Percentiles rank a stretch among this genome's conserved stretches.
Conservation (phyloP, 2,888 invertebrate species). For the Chloromyia formosa region DNA sequence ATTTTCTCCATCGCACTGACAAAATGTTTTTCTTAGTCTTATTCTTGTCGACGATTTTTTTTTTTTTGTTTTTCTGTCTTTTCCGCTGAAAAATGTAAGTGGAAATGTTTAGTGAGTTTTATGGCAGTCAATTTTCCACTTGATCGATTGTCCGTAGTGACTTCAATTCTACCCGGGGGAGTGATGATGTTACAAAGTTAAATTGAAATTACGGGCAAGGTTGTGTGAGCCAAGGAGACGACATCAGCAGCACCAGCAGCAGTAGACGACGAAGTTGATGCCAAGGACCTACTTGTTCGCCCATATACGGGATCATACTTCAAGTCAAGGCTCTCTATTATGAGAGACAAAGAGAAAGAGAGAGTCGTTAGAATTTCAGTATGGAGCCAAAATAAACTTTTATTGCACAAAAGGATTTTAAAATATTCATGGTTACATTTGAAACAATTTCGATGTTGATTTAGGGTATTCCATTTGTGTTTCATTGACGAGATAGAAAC, state of each 20-base stretch:
- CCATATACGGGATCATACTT: no score
- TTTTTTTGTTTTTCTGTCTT: no score
- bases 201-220: constrained; percentile 48
- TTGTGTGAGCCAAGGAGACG: constrained; percentile 33
- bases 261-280: no score
- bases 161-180: constrained; percentile 45
- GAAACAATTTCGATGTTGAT: not conserved
- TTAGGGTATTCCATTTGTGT: constrained; percentile 9
- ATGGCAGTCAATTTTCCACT: constrained; percentile 49
- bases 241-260: no score
- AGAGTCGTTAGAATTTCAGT: not conserved
- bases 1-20: not conserved
- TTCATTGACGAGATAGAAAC: no score
- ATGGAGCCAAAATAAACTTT: not conserved
- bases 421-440: not conserved
- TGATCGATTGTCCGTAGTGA: constrained; percentile 48
- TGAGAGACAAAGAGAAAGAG: no score
- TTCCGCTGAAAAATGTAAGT: constrained; percentile 42
- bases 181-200: constrained; percentile 49
- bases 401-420: not conserved
- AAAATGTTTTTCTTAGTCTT: not conserved
- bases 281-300: no score
- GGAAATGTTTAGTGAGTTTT: constrained; percentile 48
- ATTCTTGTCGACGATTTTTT: constrained; percentile 26
- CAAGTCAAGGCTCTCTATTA: no score